phyloP scores from a whole-genome alignment of 2,888 invertebrate species.

The Drosophila tripunctata region DNA sequence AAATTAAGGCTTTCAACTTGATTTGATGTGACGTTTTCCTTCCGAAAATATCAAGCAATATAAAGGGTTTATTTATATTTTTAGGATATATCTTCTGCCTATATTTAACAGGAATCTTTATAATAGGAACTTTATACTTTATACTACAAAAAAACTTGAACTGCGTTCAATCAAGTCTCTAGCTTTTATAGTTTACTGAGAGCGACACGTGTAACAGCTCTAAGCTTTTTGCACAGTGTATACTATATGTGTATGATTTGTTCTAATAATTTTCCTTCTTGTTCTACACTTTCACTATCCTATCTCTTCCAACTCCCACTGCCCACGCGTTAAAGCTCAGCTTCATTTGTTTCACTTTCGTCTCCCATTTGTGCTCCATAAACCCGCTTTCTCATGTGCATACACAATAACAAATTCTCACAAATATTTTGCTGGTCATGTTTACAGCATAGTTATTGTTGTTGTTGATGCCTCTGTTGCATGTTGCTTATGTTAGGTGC shows the following conservation, averaged over 20 bases:
- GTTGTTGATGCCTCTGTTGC: constrained; percentile 35
- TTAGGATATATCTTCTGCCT: too few relatives aligned
- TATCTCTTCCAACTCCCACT: background rate
- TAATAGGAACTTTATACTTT: too few relatives aligned
- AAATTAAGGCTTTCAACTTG: too few relatives aligned
- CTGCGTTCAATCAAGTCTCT: too few relatives aligned
- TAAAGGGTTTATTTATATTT: too few relatives aligned
- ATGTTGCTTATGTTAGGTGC: constrained; percentile 25
- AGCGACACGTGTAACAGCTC: too few relatives aligned
- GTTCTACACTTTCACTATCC: constrained; percentile 29
- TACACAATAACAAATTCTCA: constrained; percentile 52
- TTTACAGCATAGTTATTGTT: constrained; percentile 35
- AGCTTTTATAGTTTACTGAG: too few relatives aligned
- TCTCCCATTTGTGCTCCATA: constrained; percentile 57
- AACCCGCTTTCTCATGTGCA: constrained; percentile 59
- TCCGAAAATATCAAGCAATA: too few relatives aligned
- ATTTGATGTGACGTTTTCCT: too few relatives aligned
- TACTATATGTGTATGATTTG: background rate
- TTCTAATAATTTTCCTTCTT: constrained; percentile 11
- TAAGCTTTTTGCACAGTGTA: too few relatives aligned
- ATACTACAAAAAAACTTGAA: too few relatives aligned
- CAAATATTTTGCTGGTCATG: constrained; percentile 35
- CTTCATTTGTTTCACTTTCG: constrained; percentile 62
- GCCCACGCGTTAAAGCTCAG: constrained; percentile 27
- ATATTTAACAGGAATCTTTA: too few relatives aligned